Percentiles rank a stretch among this genome's conserved stretches.
Evolutionary conservation across 1,140 invertebrate species (phyloP).

Genomic region (Thaumatotibia leucotreta): DNA sequence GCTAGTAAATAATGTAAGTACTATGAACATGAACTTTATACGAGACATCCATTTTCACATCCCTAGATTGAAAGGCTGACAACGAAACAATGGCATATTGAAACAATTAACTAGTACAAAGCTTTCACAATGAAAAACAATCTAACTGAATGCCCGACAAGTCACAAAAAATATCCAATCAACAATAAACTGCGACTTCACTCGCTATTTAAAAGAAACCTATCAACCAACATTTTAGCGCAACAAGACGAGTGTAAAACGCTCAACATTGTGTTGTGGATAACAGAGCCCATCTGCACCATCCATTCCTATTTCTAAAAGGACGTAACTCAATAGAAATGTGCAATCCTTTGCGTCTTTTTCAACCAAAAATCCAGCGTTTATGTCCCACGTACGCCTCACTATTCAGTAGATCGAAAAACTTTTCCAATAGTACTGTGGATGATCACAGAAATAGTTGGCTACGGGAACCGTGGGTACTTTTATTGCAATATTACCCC

Average conservation of each 20-base stretch:
- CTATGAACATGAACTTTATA: too few relatives aligned
- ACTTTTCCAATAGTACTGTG: constrained; percentile 62
- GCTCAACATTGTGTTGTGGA: constrained; percentile 12
- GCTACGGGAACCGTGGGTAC: constrained; percentile 39
- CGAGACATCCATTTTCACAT: too few relatives aligned
- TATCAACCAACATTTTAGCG: neutral
- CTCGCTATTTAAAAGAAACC: constrained; percentile 6
- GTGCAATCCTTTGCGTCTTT: neutral
- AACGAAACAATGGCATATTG: neutral
- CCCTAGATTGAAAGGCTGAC: neutral
- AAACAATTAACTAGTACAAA: neutral
- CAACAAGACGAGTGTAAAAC: constrained; percentile 11
- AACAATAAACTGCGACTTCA: constrained; percentile 8
- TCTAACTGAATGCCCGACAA: too few relatives aligned
- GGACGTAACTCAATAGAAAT: neutral
- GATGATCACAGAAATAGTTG: constrained; percentile 62
- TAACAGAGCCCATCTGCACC: constrained; percentile 11
- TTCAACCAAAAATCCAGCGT: constrained; percentile 18
- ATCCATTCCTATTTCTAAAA: neutral
- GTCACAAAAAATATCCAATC: neutral
- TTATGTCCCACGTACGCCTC: constrained; percentile 55
- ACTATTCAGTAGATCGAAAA: constrained; percentile 69
- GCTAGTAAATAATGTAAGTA: too few relatives aligned
- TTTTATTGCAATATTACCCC: constrained; percentile 42
- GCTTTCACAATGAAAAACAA: neutral